phyloP scores from a whole-genome alignment of 2,113 vertebrate genomes.

The Origma solitaria region DNA sequence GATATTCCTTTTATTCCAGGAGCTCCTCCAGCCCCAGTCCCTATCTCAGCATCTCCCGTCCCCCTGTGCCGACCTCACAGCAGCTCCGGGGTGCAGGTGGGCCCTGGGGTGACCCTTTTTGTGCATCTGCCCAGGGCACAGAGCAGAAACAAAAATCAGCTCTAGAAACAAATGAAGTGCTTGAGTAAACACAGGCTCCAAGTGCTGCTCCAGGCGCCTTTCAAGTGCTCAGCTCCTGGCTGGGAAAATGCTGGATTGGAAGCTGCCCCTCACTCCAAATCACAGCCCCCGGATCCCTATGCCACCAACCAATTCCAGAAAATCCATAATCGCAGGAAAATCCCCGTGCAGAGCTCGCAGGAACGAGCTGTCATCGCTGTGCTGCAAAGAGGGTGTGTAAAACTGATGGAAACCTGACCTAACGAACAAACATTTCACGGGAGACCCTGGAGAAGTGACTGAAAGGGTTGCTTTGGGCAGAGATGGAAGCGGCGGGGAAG shows the following conservation, averaged over 20 bases:
- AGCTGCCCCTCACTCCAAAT: neutral
- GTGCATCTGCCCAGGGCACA: neutral
- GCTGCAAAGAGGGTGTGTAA: neutral
- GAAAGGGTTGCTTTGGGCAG: rapidly evolving
- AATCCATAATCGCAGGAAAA: neutral
- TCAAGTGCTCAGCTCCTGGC: neutral
- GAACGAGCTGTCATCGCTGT: rapidly evolving
- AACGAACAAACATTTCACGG: rapidly evolving
- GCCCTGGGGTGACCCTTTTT: neutral
- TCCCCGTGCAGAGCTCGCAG: rapidly evolving
- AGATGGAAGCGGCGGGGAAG: neutral
- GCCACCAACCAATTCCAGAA: neutral
- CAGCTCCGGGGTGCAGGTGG: rapidly evolving
- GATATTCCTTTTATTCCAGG: neutral
- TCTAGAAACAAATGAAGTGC: rapidly evolving
- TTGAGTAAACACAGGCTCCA: neutral
- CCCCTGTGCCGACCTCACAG: neutral
- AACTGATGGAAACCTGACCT: rapidly evolving
- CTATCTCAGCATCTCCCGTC: neutral
- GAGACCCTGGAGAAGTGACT: neutral
- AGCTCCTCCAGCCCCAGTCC: neutral
- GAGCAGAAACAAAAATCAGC: neutral
- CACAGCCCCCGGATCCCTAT: rapidly evolving
- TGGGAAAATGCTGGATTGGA: neutral
- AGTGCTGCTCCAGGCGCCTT: neutral